Percentiles rank a stretch among this genome's conserved stretches.
Evolutionary conservation across 2,888 invertebrate genomes (phyloP).

Genomic region (Rotaria macrura): DNA sequence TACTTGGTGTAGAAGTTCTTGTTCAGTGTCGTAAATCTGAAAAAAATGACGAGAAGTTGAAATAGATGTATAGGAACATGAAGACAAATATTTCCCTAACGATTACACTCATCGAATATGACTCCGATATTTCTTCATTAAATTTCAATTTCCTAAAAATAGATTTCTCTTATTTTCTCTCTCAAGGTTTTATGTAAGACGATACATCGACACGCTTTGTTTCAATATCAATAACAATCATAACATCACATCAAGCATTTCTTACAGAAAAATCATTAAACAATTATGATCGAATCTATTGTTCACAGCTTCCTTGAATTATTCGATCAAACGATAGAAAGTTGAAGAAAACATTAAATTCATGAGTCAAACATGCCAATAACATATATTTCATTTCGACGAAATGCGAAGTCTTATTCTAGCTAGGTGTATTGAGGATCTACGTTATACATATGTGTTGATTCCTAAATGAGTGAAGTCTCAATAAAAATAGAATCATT

Average conservation of each 20-base stretch:
- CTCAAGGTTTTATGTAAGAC: constrained; percentile 11
- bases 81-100: background rate
- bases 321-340: background rate
- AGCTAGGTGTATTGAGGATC: too few relatives aligned
- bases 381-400: too few relatives aligned
- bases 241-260: constrained; percentile 27
- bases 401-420: too few relatives aligned
- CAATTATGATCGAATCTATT: background rate
- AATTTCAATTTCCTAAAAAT: background rate
- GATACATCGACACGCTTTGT: constrained; percentile 18
- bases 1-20: background rate
- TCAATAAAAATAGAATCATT: background rate
- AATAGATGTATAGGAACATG: constrained; percentile 23
- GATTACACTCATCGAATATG: background rate
- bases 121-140: background rate
- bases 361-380: too few relatives aligned
- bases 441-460: too few relatives aligned
- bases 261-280: constrained; percentile 21
- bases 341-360: too few relatives aligned
- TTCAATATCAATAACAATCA: background rate
- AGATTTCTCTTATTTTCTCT: background rate
- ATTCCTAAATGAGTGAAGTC: too few relatives aligned
- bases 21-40: constrained; percentile 5
- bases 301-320: background rate
- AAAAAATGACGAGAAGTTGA: background rate